Percentiles rank a stretch among this genome's conserved stretches.
phyloP scores from a whole-genome alignment of 2,888 invertebrate species.

The Seira sanloemensis region DNA sequence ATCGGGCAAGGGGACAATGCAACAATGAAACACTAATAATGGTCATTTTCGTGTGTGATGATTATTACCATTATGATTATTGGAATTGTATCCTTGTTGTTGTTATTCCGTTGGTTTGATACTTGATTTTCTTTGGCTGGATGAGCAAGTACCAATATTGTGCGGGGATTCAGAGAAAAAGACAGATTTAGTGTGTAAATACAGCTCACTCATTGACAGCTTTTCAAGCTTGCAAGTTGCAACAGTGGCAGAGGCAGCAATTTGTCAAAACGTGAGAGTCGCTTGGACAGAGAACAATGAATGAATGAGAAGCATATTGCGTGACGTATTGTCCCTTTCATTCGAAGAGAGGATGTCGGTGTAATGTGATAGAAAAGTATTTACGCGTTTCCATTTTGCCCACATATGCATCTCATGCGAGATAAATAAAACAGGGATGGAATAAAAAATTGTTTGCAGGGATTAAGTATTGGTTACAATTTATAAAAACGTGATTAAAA shows the following conservation, averaged over 20 bases:
- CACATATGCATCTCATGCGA: neutral
- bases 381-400: neutral
- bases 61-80: slow-evolving; percentile 4
- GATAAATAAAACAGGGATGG: neutral
- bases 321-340: neutral
- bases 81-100: slow-evolving; percentile 21
- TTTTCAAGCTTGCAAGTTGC: neutral
- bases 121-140: slow-evolving; percentile 53
- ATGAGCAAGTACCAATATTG: slow-evolving; percentile 22
- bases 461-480: neutral
- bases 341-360: neutral
- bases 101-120: slow-evolving; percentile 54
- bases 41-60: slow-evolving; percentile 55
- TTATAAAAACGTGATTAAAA: neutral
- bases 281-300: slow-evolving; percentile 3
- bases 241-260: slow-evolving; percentile 47
- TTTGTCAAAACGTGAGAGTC: slow-evolving; percentile 56
- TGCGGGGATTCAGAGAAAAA: neutral
- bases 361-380: neutral
- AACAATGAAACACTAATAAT: slow-evolving; percentile 30
- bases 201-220: neutral
- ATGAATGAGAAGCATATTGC: slow-evolving; percentile 32
- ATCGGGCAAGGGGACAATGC: neutral
- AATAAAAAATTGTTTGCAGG: neutral
- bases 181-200: neutral